These are phyloP conservation scores for Lepus townsendii DNA, from an alignment of 2,797 vertebrate genomes.

Conservation along the genomic window DNA sequence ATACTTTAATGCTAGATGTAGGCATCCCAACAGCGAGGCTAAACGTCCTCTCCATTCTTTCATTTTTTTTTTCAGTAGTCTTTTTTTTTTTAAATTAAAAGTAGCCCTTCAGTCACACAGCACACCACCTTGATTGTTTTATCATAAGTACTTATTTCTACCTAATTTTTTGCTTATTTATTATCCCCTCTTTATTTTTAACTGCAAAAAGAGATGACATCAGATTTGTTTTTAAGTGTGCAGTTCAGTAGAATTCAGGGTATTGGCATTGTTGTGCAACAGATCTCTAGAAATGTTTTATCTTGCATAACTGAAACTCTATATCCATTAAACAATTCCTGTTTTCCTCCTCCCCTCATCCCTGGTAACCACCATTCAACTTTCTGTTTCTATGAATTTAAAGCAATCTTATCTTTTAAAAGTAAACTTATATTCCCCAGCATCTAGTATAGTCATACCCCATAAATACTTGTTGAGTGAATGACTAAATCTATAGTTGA, in stretches of 20 bases:
- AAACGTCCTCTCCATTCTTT: too few species aligned
- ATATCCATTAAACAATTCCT: not conserved
- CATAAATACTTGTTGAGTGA: slow-evolving; percentile 48
- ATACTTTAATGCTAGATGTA: too few species aligned
- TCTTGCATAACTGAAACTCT: slow-evolving; percentile 51
- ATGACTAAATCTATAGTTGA: not conserved
- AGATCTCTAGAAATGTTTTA: not conserved
- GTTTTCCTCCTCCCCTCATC: not conserved
- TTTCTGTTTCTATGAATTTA: slow-evolving; percentile 39
- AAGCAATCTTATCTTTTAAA: not conserved
- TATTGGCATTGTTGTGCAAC: not conserved
- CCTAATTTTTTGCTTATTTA: not conserved
- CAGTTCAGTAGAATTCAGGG: not conserved
- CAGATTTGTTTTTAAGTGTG: slow-evolving; percentile 30
- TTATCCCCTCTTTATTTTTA: not conserved
- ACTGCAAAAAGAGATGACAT: not conserved
- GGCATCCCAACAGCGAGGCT: too few species aligned
- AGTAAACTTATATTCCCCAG: slow-evolving; percentile 20
- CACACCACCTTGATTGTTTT: not conserved
- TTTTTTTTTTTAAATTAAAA: not conserved
- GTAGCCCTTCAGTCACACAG: not conserved
- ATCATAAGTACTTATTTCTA: not conserved
- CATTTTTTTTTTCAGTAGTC: too few species aligned
- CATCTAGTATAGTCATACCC: not conserved
- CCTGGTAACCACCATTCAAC: not conserved